Base-by-base conservation (phyloP, 1,140 invertebrate genomes). In the Apocrypta bakeri region DNA sequence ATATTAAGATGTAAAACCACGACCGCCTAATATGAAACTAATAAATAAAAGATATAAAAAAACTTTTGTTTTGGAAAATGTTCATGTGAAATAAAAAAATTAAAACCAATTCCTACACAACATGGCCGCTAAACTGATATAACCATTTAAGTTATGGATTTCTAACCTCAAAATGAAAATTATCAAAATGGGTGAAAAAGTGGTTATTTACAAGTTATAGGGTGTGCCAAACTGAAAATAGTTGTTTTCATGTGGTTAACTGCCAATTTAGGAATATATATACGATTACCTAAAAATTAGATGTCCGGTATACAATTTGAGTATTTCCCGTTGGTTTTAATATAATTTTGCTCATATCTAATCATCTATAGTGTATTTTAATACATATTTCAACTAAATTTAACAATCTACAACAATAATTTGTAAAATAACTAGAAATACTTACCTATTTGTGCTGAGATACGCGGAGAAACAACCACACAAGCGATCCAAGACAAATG, bases 81-180 rank as follows among this genome's bases (percentile, higher is more conserved):
- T 21, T 21, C 17, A 56, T 56, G 17, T 56, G 21, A 17, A 56
- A 56, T 0, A 6, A 56, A n/a, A 17, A 0, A 56, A 56, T 56
- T 21, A 75, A 73, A 75, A 82, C 42, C 27, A 27, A 40, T 69
- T 71, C 24, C n/a, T 81, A 27, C 33, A 77, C 81, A 82, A 82
- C 64, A 82, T 82, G 81, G 81, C 81, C 25, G 81, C 66, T 63
- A 12, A 82, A 76, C 40, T 37, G 25, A 24, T 69, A 64, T 29
- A n/a, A 66, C 25, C 40, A 72, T 1, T 11, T n/a, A n/a, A 14
- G 29, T 40, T 8, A 2, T 61, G 72, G 29, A 56, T 78, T 75
- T 56, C 31, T 82, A 82, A 82, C 81, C 81, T 76, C 25, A 78
- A 82, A 82, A 61, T 66, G 12, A 66, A 66, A 66, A 66, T 27